Evolutionary conservation across 2,888 invertebrate species (phyloP).

Genomic region (Ferdinandea cuprea): DNA sequence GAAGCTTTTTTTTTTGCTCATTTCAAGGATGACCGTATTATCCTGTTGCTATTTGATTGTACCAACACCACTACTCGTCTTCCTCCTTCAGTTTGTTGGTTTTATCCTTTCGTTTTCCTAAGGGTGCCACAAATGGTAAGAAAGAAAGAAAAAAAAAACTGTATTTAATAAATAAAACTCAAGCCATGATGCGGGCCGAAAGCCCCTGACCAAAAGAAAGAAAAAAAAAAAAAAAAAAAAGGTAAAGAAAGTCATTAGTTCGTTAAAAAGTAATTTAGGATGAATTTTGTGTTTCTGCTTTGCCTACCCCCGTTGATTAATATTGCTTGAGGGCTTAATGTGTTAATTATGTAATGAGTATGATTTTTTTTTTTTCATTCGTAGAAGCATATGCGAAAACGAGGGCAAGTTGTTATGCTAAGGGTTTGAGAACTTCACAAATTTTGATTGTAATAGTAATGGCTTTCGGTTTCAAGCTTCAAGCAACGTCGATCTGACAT

Average conservation of each 20-base stretch:
- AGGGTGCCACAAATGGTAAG: slow-evolving; percentile 71
- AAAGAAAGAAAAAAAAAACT: slow-evolving; percentile 42
- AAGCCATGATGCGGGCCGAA: slow-evolving; percentile 52
- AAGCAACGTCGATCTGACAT: no score
- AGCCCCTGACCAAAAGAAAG: slow-evolving; percentile 27
- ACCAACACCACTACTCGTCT: neutral
- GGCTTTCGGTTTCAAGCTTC: no score
- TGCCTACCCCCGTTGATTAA: slow-evolving; percentile 69
- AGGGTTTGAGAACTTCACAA: no score
- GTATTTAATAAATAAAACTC: slow-evolving; percentile 73
- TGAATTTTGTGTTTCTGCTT: slow-evolving; percentile 54
- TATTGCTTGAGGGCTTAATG: slow-evolving; percentile 76
- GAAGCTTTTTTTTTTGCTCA: slow-evolving; percentile 66
- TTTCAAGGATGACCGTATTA: slow-evolving; percentile 73
- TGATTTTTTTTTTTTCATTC: slow-evolving; percentile 45
- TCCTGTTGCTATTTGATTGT: slow-evolving; percentile 65
- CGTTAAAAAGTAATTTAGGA: slow-evolving; percentile 77
- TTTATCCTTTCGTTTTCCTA: slow-evolving; percentile 73
- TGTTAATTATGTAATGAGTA: slow-evolving; percentile 77
- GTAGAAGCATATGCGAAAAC: slow-evolving; percentile 40
- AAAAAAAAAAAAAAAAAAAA: slow-evolving; percentile 56
- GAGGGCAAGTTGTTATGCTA: neutral
- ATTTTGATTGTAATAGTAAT: no score
- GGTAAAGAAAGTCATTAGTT: slow-evolving; percentile 76
- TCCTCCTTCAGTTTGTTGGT: slow-evolving; percentile 1